Conservation (phyloP, 2,113 vertebrate genomes). For the Larimichthys polyactis region DNA sequence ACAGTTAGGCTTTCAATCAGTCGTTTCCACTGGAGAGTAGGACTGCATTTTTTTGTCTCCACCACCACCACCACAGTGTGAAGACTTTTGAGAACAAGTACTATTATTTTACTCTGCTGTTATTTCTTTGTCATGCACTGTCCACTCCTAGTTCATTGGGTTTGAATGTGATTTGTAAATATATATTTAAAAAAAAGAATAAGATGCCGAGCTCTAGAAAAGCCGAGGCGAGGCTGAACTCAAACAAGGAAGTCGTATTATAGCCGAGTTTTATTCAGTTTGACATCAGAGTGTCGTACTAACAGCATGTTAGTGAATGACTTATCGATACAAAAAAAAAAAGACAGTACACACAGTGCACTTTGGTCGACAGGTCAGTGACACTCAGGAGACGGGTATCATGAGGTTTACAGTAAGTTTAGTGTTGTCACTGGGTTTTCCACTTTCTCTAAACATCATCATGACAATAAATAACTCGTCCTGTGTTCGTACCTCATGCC, state of each 20-base stretch:
- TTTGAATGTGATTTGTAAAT: too few relatives aligned
- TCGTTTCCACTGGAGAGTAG: too few relatives aligned
- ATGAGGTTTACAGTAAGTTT: neutral
- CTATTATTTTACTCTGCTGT: too few relatives aligned
- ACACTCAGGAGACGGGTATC: neutral
- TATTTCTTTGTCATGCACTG: too few relatives aligned
- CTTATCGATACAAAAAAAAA: too few relatives aligned
- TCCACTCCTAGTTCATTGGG: too few relatives aligned
- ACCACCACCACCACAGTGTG: too few relatives aligned
- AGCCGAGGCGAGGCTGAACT: neutral
- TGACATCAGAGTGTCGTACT: neutral
- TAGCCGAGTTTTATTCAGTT: neutral
- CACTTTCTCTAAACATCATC: neutral
- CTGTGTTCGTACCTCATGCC: constrained; percentile 37
- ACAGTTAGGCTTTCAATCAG: too few relatives aligned
- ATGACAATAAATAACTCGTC: neutral
- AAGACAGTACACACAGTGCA: too few relatives aligned
- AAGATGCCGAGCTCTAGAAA: neutral
- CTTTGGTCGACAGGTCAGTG: neutral
- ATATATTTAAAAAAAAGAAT: too few relatives aligned
- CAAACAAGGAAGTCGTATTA: neutral
- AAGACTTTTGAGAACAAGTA: too few relatives aligned
- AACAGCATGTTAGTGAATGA: neutral
- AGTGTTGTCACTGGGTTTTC: neutral
- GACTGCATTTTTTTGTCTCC: too few relatives aligned